Evolutionary conservation across 2,113 vertebrate species (phyloP).

Genomic region (Caretta caretta): DNA sequence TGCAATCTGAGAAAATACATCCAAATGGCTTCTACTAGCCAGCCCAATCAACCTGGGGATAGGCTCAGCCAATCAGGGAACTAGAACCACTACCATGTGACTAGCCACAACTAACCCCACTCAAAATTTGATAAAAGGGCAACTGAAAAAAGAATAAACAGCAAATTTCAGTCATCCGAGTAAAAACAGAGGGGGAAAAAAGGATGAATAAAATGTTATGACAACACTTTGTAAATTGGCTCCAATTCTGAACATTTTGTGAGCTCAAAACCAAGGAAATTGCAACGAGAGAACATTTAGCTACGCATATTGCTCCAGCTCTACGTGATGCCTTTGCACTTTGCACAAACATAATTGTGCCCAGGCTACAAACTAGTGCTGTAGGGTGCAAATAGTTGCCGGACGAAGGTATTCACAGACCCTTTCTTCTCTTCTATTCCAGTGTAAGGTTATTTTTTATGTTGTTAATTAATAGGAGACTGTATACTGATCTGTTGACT

Average conservation of each 20-base stretch:
- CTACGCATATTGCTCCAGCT: background rate
- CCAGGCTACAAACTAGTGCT: background rate
- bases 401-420: background rate
- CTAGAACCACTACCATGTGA: background rate
- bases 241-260: background rate
- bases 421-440: background rate
- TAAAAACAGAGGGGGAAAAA: rapidly evolving
- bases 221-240: background rate
- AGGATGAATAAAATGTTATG: background rate
- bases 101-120: background rate
- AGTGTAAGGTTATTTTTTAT: background rate
- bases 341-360: background rate
- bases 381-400: background rate
- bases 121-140: background rate
- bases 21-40: background rate
- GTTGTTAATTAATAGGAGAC: background rate
- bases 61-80: background rate
- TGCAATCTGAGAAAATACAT: background rate
- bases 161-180: rapidly evolving
- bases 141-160: rapidly evolving
- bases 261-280: background rate
- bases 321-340: background rate
- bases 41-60: background rate
- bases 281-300: background rate
- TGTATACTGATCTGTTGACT: background rate